Evolutionary conservation across 1,140 invertebrate genomes (phyloP), one percentile per base, ranked within the genome.

Genomic region (Camponotus pennsylvanicus): DNA sequence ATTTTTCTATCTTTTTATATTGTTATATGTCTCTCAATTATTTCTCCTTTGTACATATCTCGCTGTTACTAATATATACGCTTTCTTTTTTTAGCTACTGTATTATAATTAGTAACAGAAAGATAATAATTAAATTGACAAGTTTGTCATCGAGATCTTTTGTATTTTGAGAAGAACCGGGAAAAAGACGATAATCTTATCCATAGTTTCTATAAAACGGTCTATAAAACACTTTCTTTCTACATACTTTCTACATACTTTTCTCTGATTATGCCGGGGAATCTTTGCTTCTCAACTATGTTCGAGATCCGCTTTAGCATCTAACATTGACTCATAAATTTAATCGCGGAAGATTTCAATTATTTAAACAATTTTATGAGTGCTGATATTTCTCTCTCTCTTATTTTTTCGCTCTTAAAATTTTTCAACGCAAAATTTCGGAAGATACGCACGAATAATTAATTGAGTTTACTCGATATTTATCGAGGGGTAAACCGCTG

Each of bases 281-380:
- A 78, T 64, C 6, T 52, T 21, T 66, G 4, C 49, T 52, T 15
- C 40, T 37, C 42, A 71, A 34, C 27, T n/a, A 11, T 37, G 21
- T 40, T 66, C 18, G 42, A 64, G 13, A 34, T 52, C 11, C 34
- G 2, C 0, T 15, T 27, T 8, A 13, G 6, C 42, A 37, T 27
- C 42, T 18, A 37, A 5, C 59, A 45, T 45, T 37, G 69, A 9
- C 21, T 69, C 42, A 71, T 55, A 21, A 49, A 49, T 52, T 78
- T 77, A n/a, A 8, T 21, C n/a, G 42, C 9, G 2, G 18, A 45
- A 37, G 27, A 78, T 71, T 21, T 18, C 42, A 64, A 64, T 37
- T 7, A 15, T 32, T 27, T 37, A 49, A 78, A 64, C 42, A 64
- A 66, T 63, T 77, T 63, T 63, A 78, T 15, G 18, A 27, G 15